Conservation (phyloP, 2,113 vertebrate genomes). For the Sialia sialis region DNA sequence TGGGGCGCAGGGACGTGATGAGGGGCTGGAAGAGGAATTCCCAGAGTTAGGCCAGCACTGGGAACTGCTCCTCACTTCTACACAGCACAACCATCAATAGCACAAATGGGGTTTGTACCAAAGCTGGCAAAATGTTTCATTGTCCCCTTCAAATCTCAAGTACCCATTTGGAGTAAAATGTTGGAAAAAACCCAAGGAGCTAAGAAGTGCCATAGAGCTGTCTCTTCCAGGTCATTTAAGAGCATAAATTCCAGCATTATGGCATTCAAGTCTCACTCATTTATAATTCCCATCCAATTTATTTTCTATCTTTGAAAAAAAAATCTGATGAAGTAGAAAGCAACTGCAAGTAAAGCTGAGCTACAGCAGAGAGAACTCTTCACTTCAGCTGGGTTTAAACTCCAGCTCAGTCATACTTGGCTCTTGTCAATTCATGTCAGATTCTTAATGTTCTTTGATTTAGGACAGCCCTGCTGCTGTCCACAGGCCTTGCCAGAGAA, state of each 20-base stretch:
- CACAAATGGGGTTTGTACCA: background rate
- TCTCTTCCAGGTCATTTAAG: background rate
- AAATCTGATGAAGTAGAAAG: background rate
- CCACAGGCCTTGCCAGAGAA: conserved; percentile 57
- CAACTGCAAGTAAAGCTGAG: background rate
- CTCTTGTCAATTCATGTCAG: conserved; percentile 52
- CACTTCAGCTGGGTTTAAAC: conserved; percentile 11
- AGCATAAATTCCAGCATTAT: background rate
- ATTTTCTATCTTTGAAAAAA: background rate
- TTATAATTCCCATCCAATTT: background rate
- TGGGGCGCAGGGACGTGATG: background rate
- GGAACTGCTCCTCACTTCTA: background rate
- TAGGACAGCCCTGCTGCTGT: conserved; percentile 57
- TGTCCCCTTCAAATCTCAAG: background rate
- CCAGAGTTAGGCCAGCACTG: background rate
- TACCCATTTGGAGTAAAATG: background rate
- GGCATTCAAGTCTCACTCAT: background rate
- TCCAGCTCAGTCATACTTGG: conserved; percentile 36
- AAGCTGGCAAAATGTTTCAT: background rate
- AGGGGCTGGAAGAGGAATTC: background rate
- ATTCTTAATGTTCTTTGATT: conserved; percentile 55
- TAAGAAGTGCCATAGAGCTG: background rate
- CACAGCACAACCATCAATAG: background rate
- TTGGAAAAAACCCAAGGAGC: background rate
- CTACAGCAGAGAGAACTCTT: background rate